Evolutionary conservation across 2,888 invertebrate species (phyloP).

Genomic region (Tupiocoris notatus): DNA sequence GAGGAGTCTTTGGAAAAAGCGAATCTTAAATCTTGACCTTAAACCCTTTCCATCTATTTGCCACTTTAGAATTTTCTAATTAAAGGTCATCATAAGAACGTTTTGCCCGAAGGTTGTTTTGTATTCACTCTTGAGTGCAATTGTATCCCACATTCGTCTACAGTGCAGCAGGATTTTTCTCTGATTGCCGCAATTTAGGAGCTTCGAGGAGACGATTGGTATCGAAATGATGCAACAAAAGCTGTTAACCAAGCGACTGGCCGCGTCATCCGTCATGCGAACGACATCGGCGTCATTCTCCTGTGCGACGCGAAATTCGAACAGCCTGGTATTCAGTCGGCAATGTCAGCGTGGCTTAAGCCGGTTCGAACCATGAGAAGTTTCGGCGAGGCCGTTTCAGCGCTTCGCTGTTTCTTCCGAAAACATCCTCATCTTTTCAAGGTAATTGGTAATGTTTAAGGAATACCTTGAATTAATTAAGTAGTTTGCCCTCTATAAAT

Average conservation of each 20-base stretch:
- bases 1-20: too few species aligned
- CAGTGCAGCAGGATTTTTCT: too few species aligned
- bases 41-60: too few species aligned
- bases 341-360: constrained; percentile 80
- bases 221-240: constrained; percentile 86
- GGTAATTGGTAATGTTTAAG: too few species aligned
- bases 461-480: too few species aligned
- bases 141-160: too few species aligned
- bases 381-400: constrained; percentile 43
- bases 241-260: constrained; percentile 99
- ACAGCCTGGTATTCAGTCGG: constrained; percentile 55
- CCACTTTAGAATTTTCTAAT: too few species aligned
- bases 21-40: too few species aligned
- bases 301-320: constrained; percentile 85
- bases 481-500: too few species aligned
- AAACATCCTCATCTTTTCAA: constrained; percentile 8
- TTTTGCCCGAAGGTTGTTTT: too few species aligned
- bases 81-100: too few species aligned
- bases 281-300: constrained; percentile 94
- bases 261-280: constrained; percentile 89
- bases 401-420: constrained; percentile 44
- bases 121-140: too few species aligned
- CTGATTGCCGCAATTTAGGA: constrained; percentile 19
- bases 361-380: constrained; percentile 38
- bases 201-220: constrained; percentile 62